Percentiles rank a stretch among this genome's conserved stretches.
Evolutionary conservation across 2,888 invertebrate species (phyloP).

Genomic region (Chaetoderma sp.): DNA sequence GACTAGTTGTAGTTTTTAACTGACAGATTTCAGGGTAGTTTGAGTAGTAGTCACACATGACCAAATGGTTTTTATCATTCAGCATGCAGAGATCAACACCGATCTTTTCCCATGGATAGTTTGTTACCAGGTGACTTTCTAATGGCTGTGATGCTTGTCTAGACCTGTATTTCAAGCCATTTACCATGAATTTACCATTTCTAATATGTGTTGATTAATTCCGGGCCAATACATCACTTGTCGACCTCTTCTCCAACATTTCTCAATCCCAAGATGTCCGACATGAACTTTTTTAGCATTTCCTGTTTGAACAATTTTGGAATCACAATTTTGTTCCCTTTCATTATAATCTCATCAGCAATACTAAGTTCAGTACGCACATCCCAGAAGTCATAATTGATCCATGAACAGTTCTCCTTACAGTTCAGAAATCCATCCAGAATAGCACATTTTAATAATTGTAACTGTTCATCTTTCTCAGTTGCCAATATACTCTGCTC

Average conservation of each 20-base stretch:
- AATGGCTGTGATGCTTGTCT: no score
- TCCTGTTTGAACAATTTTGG: background rate
- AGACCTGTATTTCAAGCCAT: no score
- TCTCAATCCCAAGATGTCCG: slow-evolving; percentile 20
- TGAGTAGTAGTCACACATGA: no score
- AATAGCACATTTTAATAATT: background rate
- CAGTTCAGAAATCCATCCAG: slow-evolving; percentile 15
- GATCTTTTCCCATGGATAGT: no score
- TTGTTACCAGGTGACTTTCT: no score
- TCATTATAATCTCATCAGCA: slow-evolving; percentile 7
- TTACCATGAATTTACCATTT: no score
- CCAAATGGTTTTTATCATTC: no score
- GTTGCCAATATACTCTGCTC: slow-evolving; percentile 6
- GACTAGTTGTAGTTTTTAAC: no score
- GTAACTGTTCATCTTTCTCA: slow-evolving; percentile 6
- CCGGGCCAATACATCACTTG: slow-evolving; percentile 24
- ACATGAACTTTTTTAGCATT: slow-evolving; percentile 19
- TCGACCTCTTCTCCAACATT: slow-evolving; percentile 20
- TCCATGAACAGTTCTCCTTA: background rate
- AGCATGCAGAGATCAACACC: no score
- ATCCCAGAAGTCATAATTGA: slow-evolving; percentile 8
- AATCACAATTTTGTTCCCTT: slow-evolving; percentile 17
- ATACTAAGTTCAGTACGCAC: slow-evolving; percentile 6
- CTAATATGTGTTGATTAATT: no score
- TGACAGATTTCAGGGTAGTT: no score